Evolutionary conservation across 2,797 vertebrate species (phyloP).

Genomic region (Oreonectes daqikongensis): DNA sequence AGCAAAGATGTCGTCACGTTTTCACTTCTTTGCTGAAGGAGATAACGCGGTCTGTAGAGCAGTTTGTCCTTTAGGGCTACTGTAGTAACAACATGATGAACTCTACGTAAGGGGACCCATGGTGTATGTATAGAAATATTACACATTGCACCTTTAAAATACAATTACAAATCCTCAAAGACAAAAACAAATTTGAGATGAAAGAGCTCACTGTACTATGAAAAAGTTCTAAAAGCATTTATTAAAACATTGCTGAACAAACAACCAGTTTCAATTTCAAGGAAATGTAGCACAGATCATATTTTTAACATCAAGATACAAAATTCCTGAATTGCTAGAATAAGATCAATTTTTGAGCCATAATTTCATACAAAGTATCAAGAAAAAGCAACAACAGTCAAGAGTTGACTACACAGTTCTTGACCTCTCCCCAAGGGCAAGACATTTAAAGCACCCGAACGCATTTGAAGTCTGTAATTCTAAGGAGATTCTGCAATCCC

Average conservation of each 20-base stretch:
- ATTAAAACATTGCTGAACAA: not conserved
- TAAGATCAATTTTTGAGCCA: not conserved
- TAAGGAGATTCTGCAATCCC: slow-evolving; percentile 72
- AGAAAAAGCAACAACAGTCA: not conserved
- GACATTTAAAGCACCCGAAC: slow-evolving; percentile 59
- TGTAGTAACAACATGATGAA: no score
- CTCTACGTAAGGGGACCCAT: no score
- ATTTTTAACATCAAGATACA: not conserved
- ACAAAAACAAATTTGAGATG: no score
- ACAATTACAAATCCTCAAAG: no score
- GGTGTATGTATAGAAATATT: no score
- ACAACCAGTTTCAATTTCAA: not conserved
- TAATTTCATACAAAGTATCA: not conserved
- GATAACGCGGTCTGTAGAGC: no score
- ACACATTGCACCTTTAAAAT: no score
- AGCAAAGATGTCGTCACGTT: no score
- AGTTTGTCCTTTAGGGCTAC: no score
- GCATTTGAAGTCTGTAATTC: slow-evolving; percentile 66
- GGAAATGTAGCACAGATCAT: not conserved
- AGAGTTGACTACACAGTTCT: not conserved
- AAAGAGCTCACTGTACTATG: not conserved
- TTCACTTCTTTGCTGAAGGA: no score
- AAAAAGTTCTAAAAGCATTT: no score
- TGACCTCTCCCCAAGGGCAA: slow-evolving; percentile 30
- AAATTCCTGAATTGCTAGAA: no score